Conservation (phyloP, 2,888 invertebrate species). For the Balanococcus diminutus region DNA sequence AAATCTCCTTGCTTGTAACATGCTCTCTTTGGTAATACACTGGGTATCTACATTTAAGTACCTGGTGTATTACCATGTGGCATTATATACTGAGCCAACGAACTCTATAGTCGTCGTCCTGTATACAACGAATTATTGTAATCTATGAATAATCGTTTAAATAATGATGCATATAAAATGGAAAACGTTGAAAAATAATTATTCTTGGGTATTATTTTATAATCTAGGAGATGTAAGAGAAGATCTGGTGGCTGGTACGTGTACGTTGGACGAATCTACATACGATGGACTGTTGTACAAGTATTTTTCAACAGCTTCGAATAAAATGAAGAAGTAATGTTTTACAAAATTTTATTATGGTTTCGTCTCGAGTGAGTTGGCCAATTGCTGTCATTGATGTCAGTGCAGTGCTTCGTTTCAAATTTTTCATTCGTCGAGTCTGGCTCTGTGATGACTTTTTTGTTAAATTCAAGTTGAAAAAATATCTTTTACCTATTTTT, state of each 20-base stretch:
- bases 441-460: too few relatives aligned
- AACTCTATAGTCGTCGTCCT: background rate
- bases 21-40: background rate
- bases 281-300: background rate
- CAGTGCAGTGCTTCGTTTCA: too few relatives aligned
- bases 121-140: background rate
- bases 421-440: too few relatives aligned
- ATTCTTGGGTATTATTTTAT: background rate
- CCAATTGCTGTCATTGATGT: background rate
- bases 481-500: background rate
- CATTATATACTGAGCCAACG: background rate
- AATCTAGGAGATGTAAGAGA: background rate
- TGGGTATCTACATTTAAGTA: background rate
- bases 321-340: background rate
- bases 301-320: background rate
- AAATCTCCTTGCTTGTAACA: background rate
- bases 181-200: background rate
- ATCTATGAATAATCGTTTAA: slow-evolving; percentile 8
- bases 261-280: background rate
- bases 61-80: background rate
- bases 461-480: too few relatives aligned
- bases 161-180: slow-evolving; percentile 7
- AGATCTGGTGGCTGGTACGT: background rate
- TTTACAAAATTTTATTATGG: background rate
- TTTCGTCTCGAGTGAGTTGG: background rate